Evolutionary conservation across 2,113 vertebrate genomes (phyloP).

Genomic region (Sminthopsis crassicaudata): DNA sequence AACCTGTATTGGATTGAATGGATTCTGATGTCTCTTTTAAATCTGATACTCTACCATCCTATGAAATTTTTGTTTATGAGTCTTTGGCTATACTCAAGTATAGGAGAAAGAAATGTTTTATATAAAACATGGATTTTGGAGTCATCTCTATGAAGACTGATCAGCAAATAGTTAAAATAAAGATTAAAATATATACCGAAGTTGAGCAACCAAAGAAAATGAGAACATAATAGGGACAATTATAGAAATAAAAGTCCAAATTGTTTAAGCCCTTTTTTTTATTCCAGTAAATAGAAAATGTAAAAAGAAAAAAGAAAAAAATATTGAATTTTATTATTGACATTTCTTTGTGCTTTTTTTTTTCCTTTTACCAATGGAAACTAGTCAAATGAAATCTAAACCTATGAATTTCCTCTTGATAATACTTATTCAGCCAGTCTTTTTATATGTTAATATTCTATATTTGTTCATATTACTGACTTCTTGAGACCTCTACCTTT

Average conservation of each 20-base stretch:
- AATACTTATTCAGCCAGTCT: neutral
- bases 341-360: neutral
- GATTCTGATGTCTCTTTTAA: neutral
- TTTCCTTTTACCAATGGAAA: neutral
- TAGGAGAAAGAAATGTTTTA: neutral
- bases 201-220: neutral
- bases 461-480: neutral
- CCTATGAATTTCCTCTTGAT: neutral
- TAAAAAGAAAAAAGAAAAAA: neutral
- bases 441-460: neutral
- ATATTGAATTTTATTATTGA: neutral
- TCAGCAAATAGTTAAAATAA: neutral
- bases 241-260: neutral
- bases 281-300: neutral
- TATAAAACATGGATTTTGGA: neutral
- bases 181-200: neutral
- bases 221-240: neutral
- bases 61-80: neutral
- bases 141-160: neutral
- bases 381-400: neutral
- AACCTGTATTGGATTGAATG: neutral
- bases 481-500: neutral
- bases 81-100: neutral
- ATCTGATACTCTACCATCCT: neutral
- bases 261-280: neutral